Evolutionary conservation across 2,888 invertebrate genomes (phyloP), one percentile per base, ranked within the genome.

Genomic region (Glyphotaelius pellucidus): DNA sequence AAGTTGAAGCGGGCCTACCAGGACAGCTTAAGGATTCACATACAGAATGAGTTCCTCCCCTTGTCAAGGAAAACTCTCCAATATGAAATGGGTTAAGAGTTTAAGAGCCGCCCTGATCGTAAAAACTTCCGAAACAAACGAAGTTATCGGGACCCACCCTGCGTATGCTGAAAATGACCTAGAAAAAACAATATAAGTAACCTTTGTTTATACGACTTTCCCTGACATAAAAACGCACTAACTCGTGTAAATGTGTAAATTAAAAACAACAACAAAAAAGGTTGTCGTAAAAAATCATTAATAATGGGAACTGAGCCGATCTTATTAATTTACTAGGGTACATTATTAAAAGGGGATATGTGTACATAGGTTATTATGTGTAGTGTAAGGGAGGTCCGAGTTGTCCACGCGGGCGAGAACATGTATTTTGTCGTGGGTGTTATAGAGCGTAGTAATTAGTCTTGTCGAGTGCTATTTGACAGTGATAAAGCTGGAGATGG

Each of bases 71-170:
- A 30, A 32, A 81, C 88, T 89, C 80, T 81, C 31, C 81, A n/a
- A 67, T 67, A 19, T 81, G 90, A 88, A 89, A 92, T 92, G 90
- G 90, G 90, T 87, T 80, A 91, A 86, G 80, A 31, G 67, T 80
- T 80, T 87, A 85, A 42, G 87, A 87, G 91, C 80, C 80, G 52
- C 52, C 52, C 52, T 42, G 85, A 86, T 86, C 90, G 87, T 91
- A 91, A 91, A 91, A 91, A 91, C 87, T 87, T 91, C 80, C 80
- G 52, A 67, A 67, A 67, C 52, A 67, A 67, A 67, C 52, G 52
- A 67, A 67, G 52, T 67, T 67, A 67, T 67, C 52, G 52, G 52
- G 25, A 25, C 52, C 52, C 52, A 25, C 52, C 52, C 52, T 67
- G 52, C 52, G 52, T 67, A 67, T 67, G 52, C 19, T 25, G 5